phyloP scores from a whole-genome alignment of 2,113 vertebrate genomes.

The Struthidea cinerea region DNA sequence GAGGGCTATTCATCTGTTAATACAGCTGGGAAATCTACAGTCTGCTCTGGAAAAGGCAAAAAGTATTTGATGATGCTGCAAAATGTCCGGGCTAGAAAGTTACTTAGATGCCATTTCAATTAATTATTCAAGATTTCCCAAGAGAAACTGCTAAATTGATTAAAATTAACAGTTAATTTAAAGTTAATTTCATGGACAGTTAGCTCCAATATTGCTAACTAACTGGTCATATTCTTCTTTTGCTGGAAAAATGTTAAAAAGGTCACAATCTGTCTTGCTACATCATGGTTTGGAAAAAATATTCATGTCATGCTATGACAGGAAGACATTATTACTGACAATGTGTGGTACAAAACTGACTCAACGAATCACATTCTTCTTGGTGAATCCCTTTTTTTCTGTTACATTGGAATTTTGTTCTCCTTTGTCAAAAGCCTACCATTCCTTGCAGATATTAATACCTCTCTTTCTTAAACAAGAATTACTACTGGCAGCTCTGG shows the following conservation, averaged over 20 bases:
- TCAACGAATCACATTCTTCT: not conserved
- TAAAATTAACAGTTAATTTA: conserved; percentile 6
- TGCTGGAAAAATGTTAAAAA: not conserved
- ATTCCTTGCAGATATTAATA: not conserved
- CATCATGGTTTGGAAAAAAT: not conserved
- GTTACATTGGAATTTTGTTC: not conserved
- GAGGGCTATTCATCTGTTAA: not conserved
- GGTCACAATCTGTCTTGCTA: not conserved
- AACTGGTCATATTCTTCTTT: not conserved
- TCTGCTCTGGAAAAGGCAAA: not conserved
- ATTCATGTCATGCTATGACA: not conserved
- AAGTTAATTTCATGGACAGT: not conserved
- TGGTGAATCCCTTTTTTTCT: not conserved
- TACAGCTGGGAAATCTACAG: not conserved
- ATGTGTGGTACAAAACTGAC: not conserved
- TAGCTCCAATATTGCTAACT: not conserved
- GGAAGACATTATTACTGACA: not conserved
- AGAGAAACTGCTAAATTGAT: not conserved
- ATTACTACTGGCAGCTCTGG: not conserved
- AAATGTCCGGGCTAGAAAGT: not conserved
- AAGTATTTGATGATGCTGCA: not conserved
- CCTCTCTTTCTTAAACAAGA: not conserved
- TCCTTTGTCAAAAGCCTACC: not conserved
- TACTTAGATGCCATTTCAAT: not conserved
- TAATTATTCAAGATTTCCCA: not conserved